Evolutionary conservation across 1,140 invertebrate genomes (phyloP).

Genomic region (Elymnias hypermnestra): DNA sequence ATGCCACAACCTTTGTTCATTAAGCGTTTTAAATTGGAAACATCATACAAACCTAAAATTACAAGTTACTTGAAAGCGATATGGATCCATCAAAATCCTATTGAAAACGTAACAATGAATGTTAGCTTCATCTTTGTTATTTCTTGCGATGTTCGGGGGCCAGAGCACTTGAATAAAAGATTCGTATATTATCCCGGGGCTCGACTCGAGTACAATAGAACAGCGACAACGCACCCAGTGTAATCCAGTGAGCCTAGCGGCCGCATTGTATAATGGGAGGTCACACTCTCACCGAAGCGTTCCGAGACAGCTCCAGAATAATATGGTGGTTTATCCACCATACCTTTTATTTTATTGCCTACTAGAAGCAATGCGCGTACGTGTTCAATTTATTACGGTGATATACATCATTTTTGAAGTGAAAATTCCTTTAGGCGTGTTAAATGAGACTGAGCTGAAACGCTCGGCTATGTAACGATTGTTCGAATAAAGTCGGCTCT

Average conservation of each 20-base stretch:
- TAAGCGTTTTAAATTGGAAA: not conserved
- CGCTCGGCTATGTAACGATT: no score
- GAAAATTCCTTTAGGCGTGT: no score
- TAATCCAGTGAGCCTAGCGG: constrained; percentile 29
- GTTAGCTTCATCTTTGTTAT: constrained; percentile 65
- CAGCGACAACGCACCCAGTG: constrained; percentile 51
- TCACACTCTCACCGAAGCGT: constrained; percentile 26
- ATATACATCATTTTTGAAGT: no score
- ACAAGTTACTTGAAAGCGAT: constrained; percentile 19
- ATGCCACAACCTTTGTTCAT: no score
- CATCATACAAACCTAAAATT: not conserved
- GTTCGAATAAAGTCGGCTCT: no score
- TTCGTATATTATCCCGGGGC: constrained; percentile 64
- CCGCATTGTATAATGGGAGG: constrained; percentile 47
- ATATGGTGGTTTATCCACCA: constrained; percentile 1
- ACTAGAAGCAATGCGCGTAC: not conserved
- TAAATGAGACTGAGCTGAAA: no score
- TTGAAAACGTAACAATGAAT: constrained; percentile 63
- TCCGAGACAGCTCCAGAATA: constrained; percentile 14
- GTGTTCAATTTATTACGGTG: not conserved
- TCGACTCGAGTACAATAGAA: constrained; percentile 51
- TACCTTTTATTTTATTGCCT: not conserved
- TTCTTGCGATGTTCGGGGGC: constrained; percentile 56
- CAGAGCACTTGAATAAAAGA: constrained; percentile 73
- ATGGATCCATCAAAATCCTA: constrained; percentile 58